phyloP scores from a whole-genome alignment of 2,888 invertebrate genomes.

The Yponomeuta malinellus region DNA sequence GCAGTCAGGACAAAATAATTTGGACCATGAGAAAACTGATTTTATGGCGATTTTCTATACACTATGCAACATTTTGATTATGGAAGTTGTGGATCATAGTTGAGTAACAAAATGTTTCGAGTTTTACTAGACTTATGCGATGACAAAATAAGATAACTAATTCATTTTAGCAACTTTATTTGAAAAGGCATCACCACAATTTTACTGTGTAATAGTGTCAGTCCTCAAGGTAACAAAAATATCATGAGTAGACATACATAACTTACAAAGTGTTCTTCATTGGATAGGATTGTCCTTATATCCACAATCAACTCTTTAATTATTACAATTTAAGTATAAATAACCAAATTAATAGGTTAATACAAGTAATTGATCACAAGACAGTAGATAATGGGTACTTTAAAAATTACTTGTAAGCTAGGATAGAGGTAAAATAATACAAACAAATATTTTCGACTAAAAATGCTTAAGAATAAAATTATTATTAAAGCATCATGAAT shows the following conservation, averaged over 20 bases:
- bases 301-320: background rate
- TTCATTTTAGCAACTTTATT: conserved; percentile 49
- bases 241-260: conserved; percentile 18
- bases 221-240: conserved; percentile 41
- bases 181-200: conserved; percentile 63
- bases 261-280: background rate
- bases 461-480: conserved; percentile 2
- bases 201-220: conserved; percentile 56
- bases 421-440: conserved; percentile 1
- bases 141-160: conserved; percentile 5
- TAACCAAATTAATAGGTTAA: conserved; percentile 6
- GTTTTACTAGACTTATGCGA: too few relatives aligned
- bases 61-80: too few relatives aligned
- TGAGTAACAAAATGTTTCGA: too few relatives aligned
- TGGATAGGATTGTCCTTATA: conserved; percentile 1
- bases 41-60: too few relatives aligned
- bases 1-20: too few relatives aligned
- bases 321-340: conserved; percentile 10
- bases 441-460: conserved; percentile 4
- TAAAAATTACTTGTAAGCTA: background rate
- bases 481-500: background rate
- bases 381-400: background rate
- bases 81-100: too few relatives aligned
- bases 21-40: too few relatives aligned
- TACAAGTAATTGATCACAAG: conserved; percentile 1